Base-by-base conservation (phyloP, 2,888 invertebrate genomes). In the Eretmocerus hayati region DNA sequence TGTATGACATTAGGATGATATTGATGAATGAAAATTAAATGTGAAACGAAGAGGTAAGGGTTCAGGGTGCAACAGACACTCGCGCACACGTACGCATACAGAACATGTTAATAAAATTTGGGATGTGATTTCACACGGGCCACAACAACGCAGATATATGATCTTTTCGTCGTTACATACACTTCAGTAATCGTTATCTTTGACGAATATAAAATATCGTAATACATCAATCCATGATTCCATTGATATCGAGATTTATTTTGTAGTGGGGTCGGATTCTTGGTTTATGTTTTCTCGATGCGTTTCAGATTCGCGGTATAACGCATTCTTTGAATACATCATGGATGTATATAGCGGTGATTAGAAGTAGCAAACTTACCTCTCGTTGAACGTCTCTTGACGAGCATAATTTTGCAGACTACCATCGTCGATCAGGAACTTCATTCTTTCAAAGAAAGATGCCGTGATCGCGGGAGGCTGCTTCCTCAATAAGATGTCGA, bases 321-420 rank as follows among this genome's bases (percentile, higher is more conserved):
- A 9, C 30, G 30, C 8, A 30, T 30, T 13, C 13, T 30, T 8
- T 9, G 13, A 30, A 30, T 30, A 9, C 30, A 9, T 30, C 13
- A 13, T 33, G 15, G 15, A 33, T 33, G 9, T 33, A 33, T 33
- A 16, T n/a, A n/a, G 15, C 30, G 9, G 33, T 33, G 33, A 33
- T 33, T 33, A 33, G 15, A 33, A 13, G 33, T 33, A 13, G 33
- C n/a, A 35, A 59, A 72, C 83, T 78, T 81, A 96, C 96, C 93
- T 95, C 77, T 94, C 94, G 75, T 96, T 95, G 76, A 97, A 97
- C 26, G 90, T 91, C 69, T 91, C 90, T 69, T 89, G 84, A 60
- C 91, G 87, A 9, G 97, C 94, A 74, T 96, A 97, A 74, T 90
- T 94, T 74, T 99, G 99, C 44, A 99, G 83, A 71, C 95, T 95